Conservation (phyloP, 2,113 vertebrate genomes). For the Sphaerodactylus townsendi region DNA sequence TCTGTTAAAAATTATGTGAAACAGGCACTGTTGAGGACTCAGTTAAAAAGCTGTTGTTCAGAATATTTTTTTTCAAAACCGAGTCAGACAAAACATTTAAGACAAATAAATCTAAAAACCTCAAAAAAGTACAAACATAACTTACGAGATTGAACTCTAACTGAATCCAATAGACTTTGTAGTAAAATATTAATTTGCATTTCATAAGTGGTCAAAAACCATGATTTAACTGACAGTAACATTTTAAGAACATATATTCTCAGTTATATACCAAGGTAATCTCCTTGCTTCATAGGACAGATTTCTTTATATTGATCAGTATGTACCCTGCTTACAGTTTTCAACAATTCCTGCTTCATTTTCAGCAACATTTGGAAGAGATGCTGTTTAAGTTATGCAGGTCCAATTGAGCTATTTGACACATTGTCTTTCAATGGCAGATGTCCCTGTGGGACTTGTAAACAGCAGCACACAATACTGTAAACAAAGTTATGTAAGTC, state of each 20-base stretch:
- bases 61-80: slow-evolving; percentile 12
- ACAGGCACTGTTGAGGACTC: slow-evolving; percentile 20
- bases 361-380: slow-evolving; percentile 57
- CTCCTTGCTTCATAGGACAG: slow-evolving; percentile 49
- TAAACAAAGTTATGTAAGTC: slow-evolving; percentile 75
- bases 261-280: slow-evolving; percentile 27
- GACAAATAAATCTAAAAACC: too few species aligned
- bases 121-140: background rate
- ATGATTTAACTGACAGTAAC: slow-evolving; percentile 56
- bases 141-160: background rate
- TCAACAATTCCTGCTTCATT: slow-evolving; percentile 38
- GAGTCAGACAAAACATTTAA: slow-evolving; percentile 22
- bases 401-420: slow-evolving; percentile 41
- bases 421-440: slow-evolving; percentile 68
- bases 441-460: slow-evolving; percentile 78
- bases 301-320: slow-evolving; percentile 50
- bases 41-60: background rate
- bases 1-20: slow-evolving; percentile 39
- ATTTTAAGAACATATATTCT: slow-evolving; percentile 48
- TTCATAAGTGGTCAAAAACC: slow-evolving; percentile 67
- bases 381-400: slow-evolving; percentile 34
- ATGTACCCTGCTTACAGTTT: slow-evolving; percentile 59
- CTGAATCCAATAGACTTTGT: slow-evolving; percentile 34
- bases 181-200: slow-evolving; percentile 54
- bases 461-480: slow-evolving; percentile 84